These are phyloP conservation scores for Karalla daura DNA, from an alignment of 2,797 vertebrate species.

Conservation along the genomic window DNA sequence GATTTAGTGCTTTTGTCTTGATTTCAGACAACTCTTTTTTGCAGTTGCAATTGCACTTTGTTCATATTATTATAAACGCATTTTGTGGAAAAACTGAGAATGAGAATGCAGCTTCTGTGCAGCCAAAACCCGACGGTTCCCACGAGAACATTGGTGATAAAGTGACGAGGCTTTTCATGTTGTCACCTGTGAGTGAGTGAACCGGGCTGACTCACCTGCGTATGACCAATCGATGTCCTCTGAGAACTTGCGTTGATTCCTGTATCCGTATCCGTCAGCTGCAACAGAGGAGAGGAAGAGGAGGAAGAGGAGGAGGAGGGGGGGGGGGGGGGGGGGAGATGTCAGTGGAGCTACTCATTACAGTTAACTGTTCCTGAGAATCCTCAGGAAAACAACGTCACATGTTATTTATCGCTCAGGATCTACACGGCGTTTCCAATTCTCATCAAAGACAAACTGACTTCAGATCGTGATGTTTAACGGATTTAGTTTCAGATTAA, in stretches of 20 bases:
- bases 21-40: too few species aligned
- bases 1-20: too few species aligned
- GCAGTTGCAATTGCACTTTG: too few species aligned
- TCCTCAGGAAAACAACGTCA: background rate
- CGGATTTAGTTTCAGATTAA: background rate
- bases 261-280: constrained; percentile 89
- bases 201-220: constrained; percentile 83
- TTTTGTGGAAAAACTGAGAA: too few species aligned
- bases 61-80: too few species aligned
- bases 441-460: background rate
- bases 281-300: constrained; percentile 55
- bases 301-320: too few species aligned
- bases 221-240: constrained; percentile 98
- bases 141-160: too few species aligned
- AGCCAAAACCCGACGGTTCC: too few species aligned
- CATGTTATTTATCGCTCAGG: background rate
- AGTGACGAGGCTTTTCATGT: too few species aligned
- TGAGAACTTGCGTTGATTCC: constrained; percentile 92
- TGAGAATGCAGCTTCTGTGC: too few species aligned
- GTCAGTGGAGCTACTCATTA: too few species aligned
- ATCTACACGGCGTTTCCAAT: background rate
- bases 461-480: background rate
- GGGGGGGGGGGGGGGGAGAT: too few species aligned
- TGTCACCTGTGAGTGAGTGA: background rate
- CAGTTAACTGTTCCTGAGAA: background rate